These are phyloP conservation scores for Thunnus maccoyii DNA, from an alignment of 2,113 vertebrate species.

Conservation along the genomic window DNA sequence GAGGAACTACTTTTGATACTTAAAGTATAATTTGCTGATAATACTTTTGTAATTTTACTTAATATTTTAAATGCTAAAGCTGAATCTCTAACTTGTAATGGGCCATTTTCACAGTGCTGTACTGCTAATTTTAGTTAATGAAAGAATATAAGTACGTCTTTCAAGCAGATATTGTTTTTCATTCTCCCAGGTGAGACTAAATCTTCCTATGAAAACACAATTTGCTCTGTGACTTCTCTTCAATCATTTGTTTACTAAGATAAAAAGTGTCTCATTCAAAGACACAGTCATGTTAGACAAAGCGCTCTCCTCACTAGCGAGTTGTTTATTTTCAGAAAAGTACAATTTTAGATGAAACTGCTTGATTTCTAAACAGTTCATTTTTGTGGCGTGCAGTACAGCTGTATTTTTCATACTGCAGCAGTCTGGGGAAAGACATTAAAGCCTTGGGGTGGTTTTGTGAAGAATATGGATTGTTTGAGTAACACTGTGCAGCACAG, in stretches of 20 bases:
- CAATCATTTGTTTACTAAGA: constrained; percentile 13
- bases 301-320: neutral
- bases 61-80: too few relatives aligned
- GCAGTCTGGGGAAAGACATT: constrained; percentile 39
- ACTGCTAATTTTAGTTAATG: neutral
- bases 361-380: constrained; percentile 25
- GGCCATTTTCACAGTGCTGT: too few relatives aligned
- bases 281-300: neutral
- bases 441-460: constrained; percentile 50
- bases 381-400: constrained; percentile 4
- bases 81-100: too few relatives aligned
- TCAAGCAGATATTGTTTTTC: too few relatives aligned
- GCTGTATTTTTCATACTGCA: constrained; percentile 30
- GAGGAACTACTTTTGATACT: too few relatives aligned
- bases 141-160: neutral
- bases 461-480: constrained; percentile 61
- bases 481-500: constrained; percentile 50
- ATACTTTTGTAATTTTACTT: too few relatives aligned
- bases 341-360: constrained; percentile 23
- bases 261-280: constrained; percentile 18
- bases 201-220: neutral
- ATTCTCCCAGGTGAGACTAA: neutral
- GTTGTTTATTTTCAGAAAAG: constrained; percentile 34
- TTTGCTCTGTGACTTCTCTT: constrained; percentile 1
- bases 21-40: too few relatives aligned